These are phyloP conservation scores for Amphiprion ocellaris DNA, from an alignment of 2,113 vertebrate genomes.

Conservation along the genomic window DNA sequence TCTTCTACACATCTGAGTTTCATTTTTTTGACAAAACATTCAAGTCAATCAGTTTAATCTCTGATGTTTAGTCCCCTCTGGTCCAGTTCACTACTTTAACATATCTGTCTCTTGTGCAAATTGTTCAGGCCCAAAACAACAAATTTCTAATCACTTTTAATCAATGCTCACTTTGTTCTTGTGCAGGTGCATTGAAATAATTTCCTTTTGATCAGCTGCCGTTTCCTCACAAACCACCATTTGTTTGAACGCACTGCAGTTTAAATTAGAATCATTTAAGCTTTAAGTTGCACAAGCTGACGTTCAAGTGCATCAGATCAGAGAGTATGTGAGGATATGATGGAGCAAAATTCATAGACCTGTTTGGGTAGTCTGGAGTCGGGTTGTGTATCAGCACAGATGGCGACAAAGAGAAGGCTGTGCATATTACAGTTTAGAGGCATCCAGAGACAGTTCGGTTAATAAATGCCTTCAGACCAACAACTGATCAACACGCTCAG, in stretches of 20 bases:
- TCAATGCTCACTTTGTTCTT: background rate
- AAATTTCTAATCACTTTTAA: conserved; percentile 20
- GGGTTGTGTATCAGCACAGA: conserved; percentile 15
- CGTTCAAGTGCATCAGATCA: conserved; percentile 3
- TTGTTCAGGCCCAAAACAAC: background rate
- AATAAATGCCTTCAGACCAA: conserved; percentile 24
- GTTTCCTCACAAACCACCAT: background rate
- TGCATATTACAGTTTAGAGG: conserved; percentile 33
- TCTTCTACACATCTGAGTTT: conserved; percentile 50
- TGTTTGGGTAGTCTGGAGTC: conserved; percentile 17
- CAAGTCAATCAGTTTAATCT: conserved; percentile 57
- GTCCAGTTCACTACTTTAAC: conserved; percentile 8
- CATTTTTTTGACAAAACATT: conserved; percentile 62
- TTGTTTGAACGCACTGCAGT: too few relatives aligned
- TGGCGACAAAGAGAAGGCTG: conserved; percentile 5
- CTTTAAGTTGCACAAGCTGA: background rate
- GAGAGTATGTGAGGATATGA: background rate
- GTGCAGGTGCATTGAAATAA: conserved; percentile 1
- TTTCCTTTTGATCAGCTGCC: background rate
- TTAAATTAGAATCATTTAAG: too few relatives aligned
- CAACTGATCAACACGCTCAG: conserved; percentile 14
- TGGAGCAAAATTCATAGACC: background rate
- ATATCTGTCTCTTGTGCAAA: conserved; percentile 9
- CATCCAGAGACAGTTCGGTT: background rate
- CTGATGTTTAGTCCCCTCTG: background rate